Percentiles rank a stretch among this genome's conserved stretches.
phyloP scores from a whole-genome alignment of 1,140 invertebrate species.

The Caenorhabditis remanei region DNA sequence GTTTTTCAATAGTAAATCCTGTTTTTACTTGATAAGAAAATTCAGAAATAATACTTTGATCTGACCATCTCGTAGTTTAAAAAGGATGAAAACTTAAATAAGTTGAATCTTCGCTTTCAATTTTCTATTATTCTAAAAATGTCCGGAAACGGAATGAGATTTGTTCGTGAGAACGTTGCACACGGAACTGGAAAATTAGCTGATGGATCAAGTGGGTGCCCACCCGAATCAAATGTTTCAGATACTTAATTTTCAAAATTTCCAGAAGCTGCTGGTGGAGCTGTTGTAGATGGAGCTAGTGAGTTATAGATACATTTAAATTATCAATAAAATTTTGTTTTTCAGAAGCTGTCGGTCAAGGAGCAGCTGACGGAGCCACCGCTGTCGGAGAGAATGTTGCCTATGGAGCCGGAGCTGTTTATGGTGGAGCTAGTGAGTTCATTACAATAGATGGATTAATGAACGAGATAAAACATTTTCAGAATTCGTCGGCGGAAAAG shows the following conservation, averaged over 20 bases:
- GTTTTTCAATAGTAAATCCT: too few relatives aligned
- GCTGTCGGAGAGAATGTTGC: constrained; percentile 49
- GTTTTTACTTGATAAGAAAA: too few relatives aligned
- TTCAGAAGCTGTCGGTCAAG: constrained; percentile 5
- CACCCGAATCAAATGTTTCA: too few relatives aligned
- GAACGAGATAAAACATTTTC: not conserved
- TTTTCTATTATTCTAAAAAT: not conserved
- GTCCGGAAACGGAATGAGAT: not conserved
- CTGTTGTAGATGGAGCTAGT: constrained; percentile 48
- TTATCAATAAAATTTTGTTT: not conserved
- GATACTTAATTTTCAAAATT: too few relatives aligned
- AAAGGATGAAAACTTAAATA: too few relatives aligned
- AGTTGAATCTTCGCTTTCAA: too few relatives aligned
- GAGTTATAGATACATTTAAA: not conserved
- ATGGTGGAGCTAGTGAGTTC: constrained; percentile 15
- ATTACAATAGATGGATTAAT: too few relatives aligned
- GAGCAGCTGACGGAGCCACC: constrained; percentile 42
- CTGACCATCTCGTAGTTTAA: too few relatives aligned
- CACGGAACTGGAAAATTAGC: not conserved
- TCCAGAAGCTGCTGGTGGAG: not conserved
- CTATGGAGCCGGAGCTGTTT: constrained; percentile 33
- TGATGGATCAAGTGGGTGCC: too few relatives aligned
- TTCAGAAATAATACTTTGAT: too few relatives aligned
- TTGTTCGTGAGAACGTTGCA: constrained; percentile 18
- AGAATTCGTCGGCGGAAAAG: constrained; percentile 25